A percentile compares a stretch with the other conserved stretches of the same genome.
Conservation (phyloP, 2,888 invertebrate genomes). For the Dasypogon diadema region DNA sequence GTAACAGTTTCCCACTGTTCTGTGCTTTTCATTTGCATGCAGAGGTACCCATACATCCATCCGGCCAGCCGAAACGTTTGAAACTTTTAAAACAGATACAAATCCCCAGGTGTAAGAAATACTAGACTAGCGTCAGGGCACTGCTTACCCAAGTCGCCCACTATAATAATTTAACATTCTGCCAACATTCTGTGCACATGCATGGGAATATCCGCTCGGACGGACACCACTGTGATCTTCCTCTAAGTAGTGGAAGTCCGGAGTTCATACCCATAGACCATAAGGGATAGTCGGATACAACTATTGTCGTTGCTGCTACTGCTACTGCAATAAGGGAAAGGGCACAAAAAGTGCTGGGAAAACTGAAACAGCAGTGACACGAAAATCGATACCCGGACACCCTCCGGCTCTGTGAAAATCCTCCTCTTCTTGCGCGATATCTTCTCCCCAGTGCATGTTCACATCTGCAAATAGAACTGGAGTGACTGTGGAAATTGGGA, state of each 20-base stretch:
- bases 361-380: conserved; percentile 35
- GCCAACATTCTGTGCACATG: conserved; percentile 8
- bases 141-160: conserved; percentile 7
- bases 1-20: background rate
- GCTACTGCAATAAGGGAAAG: background rate
- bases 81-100: background rate
- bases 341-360: background rate
- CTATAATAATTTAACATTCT: conserved; percentile 31
- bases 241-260: background rate
- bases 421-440: background rate
- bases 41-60: background rate
- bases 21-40: background rate
- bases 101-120: conserved; percentile 9
- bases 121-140: background rate
- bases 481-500: background rate
- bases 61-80: background rate
- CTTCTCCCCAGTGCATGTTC: background rate
- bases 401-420: background rate
- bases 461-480: conserved; percentile 2
- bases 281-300: too few relatives aligned
- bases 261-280: background rate
- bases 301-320: background rate
- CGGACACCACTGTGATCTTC: too few relatives aligned
- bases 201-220: background rate
- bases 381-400: conserved; percentile 5